phyloP scores from a whole-genome alignment of 2,797 vertebrate species.

The Acomys russatus region DNA sequence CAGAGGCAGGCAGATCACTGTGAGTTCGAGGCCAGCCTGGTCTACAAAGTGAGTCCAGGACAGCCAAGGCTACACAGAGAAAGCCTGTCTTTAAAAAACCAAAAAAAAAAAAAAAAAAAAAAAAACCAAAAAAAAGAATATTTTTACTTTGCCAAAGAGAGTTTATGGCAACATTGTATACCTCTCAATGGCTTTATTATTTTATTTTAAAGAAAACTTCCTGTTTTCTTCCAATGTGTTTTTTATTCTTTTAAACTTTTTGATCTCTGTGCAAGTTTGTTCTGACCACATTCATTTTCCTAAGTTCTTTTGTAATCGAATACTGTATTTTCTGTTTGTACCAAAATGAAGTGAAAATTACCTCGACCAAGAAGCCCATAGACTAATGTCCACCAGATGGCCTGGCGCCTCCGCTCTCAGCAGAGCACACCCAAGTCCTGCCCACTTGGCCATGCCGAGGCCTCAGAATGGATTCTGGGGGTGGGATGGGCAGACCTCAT shows the following conservation, averaged over 20 bases:
- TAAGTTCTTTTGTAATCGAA: slow-evolving; percentile 71
- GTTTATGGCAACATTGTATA: neutral
- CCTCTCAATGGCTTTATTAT: neutral
- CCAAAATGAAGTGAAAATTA: slow-evolving; percentile 59
- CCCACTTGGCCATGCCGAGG: neutral
- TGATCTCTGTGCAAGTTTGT: slow-evolving; percentile 15
- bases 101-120: too few species aligned
- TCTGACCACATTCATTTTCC: slow-evolving; percentile 75
- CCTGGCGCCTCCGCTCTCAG: neutral
- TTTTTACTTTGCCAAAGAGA: neutral
- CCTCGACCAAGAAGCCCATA: slow-evolving; percentile 8
- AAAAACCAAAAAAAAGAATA: neutral
- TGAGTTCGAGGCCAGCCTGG: too few species aligned
- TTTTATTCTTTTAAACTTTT: neutral
- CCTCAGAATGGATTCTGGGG: neutral
- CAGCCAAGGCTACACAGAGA: too few species aligned
- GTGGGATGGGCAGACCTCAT: neutral
- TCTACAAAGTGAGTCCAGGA: too few species aligned
- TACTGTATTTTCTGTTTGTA: slow-evolving; percentile 71
- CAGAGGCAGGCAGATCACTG: too few species aligned
- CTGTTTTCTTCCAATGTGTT: slow-evolving; percentile 49
- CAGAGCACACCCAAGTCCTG: neutral
- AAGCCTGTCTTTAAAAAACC: too few species aligned
- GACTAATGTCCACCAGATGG: slow-evolving; percentile 49
- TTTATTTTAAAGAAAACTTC: slow-evolving; percentile 7